These are phyloP conservation scores for Limnephilus auricula DNA, from an alignment of 2,888 invertebrate genomes.

Conservation along the genomic window DNA sequence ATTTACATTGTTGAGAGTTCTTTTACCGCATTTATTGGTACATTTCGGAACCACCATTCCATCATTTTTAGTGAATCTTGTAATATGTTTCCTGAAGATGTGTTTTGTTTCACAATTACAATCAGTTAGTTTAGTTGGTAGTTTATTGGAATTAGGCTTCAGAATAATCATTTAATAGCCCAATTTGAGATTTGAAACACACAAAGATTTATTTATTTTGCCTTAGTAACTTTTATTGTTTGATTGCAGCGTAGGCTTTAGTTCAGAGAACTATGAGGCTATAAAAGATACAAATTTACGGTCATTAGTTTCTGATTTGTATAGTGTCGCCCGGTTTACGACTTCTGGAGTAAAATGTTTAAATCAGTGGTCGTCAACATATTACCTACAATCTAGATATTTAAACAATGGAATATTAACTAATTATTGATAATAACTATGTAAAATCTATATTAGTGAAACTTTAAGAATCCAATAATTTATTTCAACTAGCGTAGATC, in stretches of 20 bases:
- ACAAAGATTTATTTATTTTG: neutral
- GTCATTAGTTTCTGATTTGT: neutral
- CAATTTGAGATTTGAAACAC: neutral
- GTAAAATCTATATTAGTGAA: no score
- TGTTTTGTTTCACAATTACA: neutral
- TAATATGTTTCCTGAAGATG: no score
- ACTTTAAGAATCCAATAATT: no score
- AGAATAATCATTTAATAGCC: neutral
- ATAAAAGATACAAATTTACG: neutral
- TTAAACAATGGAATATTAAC: neutral
- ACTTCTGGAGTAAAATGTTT: slow-evolving; percentile 4
- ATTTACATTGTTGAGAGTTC: no score
- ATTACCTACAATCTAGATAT: neutral
- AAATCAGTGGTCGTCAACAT: neutral
- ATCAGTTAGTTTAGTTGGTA: neutral
- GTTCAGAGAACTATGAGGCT: neutral
- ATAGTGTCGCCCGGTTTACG: slow-evolving; percentile 25
- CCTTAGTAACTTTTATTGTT: neutral
- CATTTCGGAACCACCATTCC: no score
- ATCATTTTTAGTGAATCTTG: no score
- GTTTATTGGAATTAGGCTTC: neutral
- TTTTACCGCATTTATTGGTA: no score
- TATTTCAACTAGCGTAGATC: no score
- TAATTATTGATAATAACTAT: neutral
- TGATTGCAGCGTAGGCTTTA: neutral